These are phyloP conservation scores for Eupithecia inturbata DNA, from an alignment of 2,888 invertebrate genomes.

Conservation along the genomic window DNA sequence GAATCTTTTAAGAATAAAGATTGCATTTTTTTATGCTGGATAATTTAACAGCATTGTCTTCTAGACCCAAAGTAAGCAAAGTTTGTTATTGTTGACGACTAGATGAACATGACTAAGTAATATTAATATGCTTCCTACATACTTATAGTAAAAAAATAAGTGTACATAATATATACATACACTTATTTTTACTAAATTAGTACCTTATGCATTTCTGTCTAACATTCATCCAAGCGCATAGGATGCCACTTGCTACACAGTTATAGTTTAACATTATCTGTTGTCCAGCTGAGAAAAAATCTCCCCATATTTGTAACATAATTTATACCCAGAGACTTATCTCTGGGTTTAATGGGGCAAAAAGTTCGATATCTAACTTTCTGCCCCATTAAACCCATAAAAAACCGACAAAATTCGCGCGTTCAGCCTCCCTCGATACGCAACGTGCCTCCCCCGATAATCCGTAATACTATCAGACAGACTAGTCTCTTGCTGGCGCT, in stretches of 20 bases:
- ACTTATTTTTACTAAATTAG: background rate
- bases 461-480: background rate
- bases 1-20: slow-evolving; percentile 8
- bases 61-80: background rate
- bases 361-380: no score
- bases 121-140: no score
- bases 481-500: slow-evolving; percentile 37
- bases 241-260: background rate
- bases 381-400: slow-evolving; percentile 7
- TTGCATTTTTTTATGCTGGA: background rate
- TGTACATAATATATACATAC: background rate
- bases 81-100: no score
- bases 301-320: background rate
- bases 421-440: slow-evolving; percentile 3
- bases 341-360: no score
- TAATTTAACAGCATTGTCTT: no score
- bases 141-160: no score
- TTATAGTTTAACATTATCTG: background rate
- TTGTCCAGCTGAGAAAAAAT: background rate
- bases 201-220: background rate
- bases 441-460: slow-evolving; percentile 4
- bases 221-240: background rate
- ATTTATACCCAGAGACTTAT: background rate
- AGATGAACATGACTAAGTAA: no score
- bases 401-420: slow-evolving; percentile 8